Base-by-base conservation (phyloP, 92 coral and sea anemone species). In the Nematostella vectensis region DNA sequence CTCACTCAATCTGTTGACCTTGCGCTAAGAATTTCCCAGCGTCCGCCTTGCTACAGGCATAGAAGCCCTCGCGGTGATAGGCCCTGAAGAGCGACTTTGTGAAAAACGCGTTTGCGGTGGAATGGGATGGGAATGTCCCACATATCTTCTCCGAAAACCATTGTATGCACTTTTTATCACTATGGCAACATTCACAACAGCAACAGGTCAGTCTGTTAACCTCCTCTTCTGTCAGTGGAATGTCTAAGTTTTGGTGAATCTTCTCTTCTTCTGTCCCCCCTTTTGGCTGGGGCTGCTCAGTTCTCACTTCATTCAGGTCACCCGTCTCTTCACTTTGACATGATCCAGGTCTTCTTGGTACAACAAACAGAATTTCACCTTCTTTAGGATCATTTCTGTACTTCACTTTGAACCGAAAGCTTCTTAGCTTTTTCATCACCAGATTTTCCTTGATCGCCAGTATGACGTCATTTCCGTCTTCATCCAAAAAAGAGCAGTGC, bases 401-500 rank as follows among this genome's bases (percentile, higher is more conserved):
- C 4, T 6, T 19, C 12, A 45, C 51, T 17, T 45, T 45, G 51
- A 45, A 45, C 23, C 23, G 12, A 17, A 10, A 45, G 4, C 12
- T 45, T 10, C 51, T 11, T 4, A 22, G 51, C 51, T 45, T 11
- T 45, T 45, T 45, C 21, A 29, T 63, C 15, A 67, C 50, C 25
- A 74, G 63, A 4, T 23, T 31, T 23, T 27, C 57, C 23, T 69
- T 62, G 52, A 74, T 57, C 19, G 65, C 81, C 16, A 58, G 74
- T 9, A 18, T 55, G 24, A 74, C 31, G 27, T 65, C 74, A 29
- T 61, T 40, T 31, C 62, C 58, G 17, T 44, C 61, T 16, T 15
- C 12, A 12, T 65, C 75, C 0, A 48, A 42, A 42, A 80, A 80
- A 19, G 74, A 80, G 39, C 81, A 68, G 45, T 61, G 71, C 9